Evolutionary conservation across 2,888 invertebrate species (phyloP), one percentile per base, ranked within the genome.

Genomic region (Molanna angustata): DNA sequence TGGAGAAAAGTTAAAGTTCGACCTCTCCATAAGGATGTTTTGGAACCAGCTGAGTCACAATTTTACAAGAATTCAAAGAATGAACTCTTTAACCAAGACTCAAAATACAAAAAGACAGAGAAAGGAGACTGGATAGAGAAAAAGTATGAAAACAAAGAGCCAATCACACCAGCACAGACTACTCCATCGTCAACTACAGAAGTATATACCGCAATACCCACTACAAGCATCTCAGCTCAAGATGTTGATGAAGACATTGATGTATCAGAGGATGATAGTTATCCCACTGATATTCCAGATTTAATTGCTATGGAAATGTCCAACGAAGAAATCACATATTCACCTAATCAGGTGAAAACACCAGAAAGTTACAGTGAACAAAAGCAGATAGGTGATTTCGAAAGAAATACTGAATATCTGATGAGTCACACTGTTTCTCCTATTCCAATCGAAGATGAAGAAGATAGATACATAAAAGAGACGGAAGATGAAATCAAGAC

Each of bases 31-130:
- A 57, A 56, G 52, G 90, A 90, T 66, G 80, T 82, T 18, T 84
- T 90, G 45, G 89, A 89, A 64, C 80, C 82, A 0, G 89, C 90
- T 0, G 91, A 91, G 67, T 89, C 90, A 0, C 90, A 91, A 68
- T 74, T 74, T 64, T 76, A 76, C 62, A 59, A 68, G 2, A 85
- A 84, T 64, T 79, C 87, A 21, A 84, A 79, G 3, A 73, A 80
- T 58, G 71, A 75, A 54, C 66, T 79, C 1, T 63, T 62, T 4
- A 71, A 70, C 39, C 48, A 52, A 14, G 44, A 58, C 21, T 46
- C 54, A 68, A 68, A 58, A 62, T 69, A 55, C 42, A 58, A 41
- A 20, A 58, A 68, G 54, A 58, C 58, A 14, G 66, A 62, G n/a
- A n/a, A n/a, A n/a, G n/a, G n/a, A n/a, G 3, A 6, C 3, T 17